phyloP scores from a whole-genome alignment of 2,888 invertebrate genomes.

The Drosophila stalkeri region DNA sequence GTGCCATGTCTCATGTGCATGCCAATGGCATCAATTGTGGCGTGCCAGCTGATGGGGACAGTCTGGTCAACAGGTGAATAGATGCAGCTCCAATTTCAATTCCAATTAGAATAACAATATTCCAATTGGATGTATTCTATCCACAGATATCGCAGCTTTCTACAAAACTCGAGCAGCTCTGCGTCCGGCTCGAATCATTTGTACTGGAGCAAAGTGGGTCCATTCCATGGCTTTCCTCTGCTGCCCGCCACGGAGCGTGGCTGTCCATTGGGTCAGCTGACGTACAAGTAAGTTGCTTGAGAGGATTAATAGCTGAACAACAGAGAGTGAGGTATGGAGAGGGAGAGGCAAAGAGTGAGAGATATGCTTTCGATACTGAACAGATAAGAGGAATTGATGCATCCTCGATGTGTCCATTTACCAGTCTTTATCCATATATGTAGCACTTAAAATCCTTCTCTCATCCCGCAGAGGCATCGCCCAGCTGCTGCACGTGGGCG shows the following conservation, averaged over 20 bases:
- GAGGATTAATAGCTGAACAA: background rate
- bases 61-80: conserved; percentile 83
- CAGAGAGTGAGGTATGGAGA: background rate
- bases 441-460: background rate
- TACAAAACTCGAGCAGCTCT: conserved; percentile 82
- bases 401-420: background rate
- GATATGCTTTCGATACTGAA: too few relatives aligned
- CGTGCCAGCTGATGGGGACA: conserved; percentile 85
- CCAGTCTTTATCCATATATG: background rate
- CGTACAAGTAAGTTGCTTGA: conserved; percentile 86
- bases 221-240: conserved; percentile 94
- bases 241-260: conserved; percentile 88
- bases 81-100: too few relatives aligned
- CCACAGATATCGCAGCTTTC: conserved; percentile 83
- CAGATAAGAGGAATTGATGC: too few relatives aligned
- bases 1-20: conserved; percentile 93
- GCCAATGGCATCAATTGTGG: conserved; percentile 92
- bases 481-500: conserved; percentile 93
- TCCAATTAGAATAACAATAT: accelerated
- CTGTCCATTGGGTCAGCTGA: conserved; percentile 94
- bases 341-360: background rate
- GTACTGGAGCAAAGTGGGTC: conserved; percentile 91
- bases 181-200: conserved; percentile 86
- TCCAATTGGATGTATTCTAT: background rate
- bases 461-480: conserved; percentile 88